Conservation (phyloP, 2,797 vertebrate species). For the Alosa sapidissima region DNA sequence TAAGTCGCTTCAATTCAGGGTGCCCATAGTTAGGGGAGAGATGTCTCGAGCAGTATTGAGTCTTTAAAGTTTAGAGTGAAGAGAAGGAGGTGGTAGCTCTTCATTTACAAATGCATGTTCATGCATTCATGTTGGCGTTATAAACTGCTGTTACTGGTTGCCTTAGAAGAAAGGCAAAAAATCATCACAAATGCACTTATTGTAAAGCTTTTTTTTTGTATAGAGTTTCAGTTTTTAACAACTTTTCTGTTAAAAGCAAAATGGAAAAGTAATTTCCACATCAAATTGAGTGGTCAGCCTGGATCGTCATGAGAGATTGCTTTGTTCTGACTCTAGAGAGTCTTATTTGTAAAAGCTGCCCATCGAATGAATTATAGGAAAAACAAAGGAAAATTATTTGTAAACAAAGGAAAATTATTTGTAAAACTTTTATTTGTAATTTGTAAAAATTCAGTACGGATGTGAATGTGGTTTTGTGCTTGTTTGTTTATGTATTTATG, state of each 20-base stretch:
- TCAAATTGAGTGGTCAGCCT: neutral
- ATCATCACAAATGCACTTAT: conserved; percentile 21
- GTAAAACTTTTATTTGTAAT: too few relatives aligned
- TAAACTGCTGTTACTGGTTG: conserved; percentile 24
- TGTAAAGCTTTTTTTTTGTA: neutral
- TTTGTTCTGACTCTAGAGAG: conserved; percentile 6
- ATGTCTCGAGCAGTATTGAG: neutral
- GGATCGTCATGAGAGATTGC: neutral
- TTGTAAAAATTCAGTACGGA: too few relatives aligned
- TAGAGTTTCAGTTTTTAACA: neutral
- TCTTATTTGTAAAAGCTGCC: too few relatives aligned
- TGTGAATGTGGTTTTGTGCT: neutral
- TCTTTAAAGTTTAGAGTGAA: neutral
- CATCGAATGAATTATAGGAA: too few relatives aligned
- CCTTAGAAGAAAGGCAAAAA: conserved; percentile 3
- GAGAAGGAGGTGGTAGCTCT: neutral
- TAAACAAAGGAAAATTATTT: too few relatives aligned
- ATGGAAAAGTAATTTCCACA: neutral
- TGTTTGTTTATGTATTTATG: too few relatives aligned
- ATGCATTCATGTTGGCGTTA: neutral
- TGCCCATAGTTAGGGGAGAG: neutral
- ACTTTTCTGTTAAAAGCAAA: neutral
- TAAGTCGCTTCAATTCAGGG: neutral
- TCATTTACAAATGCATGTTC: neutral
- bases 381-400: too few relatives aligned